Evolutionary conservation across 2,797 vertebrate species (phyloP).

Genomic region (Acanthis flammea): DNA sequence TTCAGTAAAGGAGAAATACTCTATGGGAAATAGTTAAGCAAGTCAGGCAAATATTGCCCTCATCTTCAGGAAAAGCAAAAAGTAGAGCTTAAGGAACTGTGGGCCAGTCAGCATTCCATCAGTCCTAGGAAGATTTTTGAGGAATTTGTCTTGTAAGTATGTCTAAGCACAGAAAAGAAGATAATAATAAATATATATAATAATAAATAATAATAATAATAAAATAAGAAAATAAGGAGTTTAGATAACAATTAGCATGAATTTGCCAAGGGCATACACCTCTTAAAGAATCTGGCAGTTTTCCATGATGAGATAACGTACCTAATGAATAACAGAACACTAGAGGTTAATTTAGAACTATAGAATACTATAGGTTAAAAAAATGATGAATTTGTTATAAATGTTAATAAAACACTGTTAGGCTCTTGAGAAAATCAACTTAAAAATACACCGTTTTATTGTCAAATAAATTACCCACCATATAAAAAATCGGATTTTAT

Average conservation of each 20-base stretch:
- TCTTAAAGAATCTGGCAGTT: not conserved
- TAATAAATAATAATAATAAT: no score
- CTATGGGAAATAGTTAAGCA: not conserved
- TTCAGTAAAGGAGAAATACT: not conserved
- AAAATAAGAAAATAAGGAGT: not conserved
- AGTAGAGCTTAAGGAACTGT: not conserved
- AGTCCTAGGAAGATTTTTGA: not conserved
- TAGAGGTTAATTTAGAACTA: not conserved
- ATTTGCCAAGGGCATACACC: not conserved
- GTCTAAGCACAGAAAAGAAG: not conserved
- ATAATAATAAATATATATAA: no score
- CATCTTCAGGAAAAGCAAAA: not conserved
- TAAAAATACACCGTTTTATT: not conserved
- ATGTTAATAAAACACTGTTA: not conserved
- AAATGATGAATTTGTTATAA: rapidly evolving
- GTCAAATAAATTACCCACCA: not conserved
- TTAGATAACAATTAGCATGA: not conserved
- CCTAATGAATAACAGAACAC: not conserved
- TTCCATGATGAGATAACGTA: not conserved
- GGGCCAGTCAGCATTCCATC: not conserved
- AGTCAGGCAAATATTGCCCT: not conserved
- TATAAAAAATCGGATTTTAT: not conserved
- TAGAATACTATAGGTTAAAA: not conserved
- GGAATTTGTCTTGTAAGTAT: not conserved
- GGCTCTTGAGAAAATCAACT: not conserved